Evolutionary conservation across 2,113 vertebrate genomes (phyloP).

Genomic region (Cyprichromis sp.): DNA sequence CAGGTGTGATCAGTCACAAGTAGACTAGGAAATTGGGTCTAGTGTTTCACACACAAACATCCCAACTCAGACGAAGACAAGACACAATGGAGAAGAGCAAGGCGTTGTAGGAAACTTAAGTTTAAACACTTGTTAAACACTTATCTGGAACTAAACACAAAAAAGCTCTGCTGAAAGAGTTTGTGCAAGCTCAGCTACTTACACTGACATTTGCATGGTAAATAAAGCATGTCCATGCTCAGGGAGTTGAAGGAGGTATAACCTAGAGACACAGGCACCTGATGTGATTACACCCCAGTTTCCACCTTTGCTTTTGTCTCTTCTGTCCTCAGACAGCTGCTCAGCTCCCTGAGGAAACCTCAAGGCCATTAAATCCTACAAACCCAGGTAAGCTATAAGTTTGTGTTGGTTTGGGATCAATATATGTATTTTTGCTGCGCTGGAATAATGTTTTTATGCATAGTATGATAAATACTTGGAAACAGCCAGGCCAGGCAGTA

Average conservation of each 20-base stretch:
- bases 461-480: background rate
- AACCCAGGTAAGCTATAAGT: conserved; percentile 38
- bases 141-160: background rate
- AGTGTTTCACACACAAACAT: background rate
- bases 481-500: background rate
- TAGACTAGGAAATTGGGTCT: background rate
- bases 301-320: background rate
- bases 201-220: background rate
- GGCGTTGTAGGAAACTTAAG: background rate
- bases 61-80: background rate
- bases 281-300: background rate
- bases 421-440: background rate
- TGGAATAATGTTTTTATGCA: background rate
- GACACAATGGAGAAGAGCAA: background rate
- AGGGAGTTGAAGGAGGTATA: background rate
- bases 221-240: background rate
- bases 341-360: conserved; percentile 38
- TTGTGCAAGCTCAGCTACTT: background rate
- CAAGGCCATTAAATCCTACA: conserved; percentile 56
- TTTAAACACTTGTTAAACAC: background rate
- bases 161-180: background rate
- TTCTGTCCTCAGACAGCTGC: conserved; percentile 17
- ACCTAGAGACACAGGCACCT: background rate
- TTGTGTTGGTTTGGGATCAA: background rate
- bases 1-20: background rate